Evolutionary conservation across 2,797 vertebrate species (phyloP).

Genomic region (Apodemus agrarius): DNA sequence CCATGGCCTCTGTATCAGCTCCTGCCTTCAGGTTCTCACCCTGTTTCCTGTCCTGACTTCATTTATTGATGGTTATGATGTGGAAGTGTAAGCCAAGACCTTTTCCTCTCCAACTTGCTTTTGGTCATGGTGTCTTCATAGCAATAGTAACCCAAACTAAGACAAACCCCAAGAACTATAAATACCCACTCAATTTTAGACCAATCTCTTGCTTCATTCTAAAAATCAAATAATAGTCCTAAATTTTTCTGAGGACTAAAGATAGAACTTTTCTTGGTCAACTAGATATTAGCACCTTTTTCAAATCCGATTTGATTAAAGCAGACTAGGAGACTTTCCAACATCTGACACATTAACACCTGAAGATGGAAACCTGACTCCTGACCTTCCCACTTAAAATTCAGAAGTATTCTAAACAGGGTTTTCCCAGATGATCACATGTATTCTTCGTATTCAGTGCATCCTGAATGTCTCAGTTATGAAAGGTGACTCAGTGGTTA

Average conservation of each 20-base stretch:
- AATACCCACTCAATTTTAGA: slow-evolving; percentile 31
- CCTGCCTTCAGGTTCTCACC: neutral
- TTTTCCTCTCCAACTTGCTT: neutral
- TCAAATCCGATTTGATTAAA: slow-evolving; percentile 43
- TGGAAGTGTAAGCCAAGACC: neutral
- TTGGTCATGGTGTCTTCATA: neutral
- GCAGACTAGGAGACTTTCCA: slow-evolving; percentile 8
- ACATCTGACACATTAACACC: neutral
- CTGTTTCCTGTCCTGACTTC: neutral
- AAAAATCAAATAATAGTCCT: neutral
- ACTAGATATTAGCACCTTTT: neutral
- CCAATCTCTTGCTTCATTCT: neutral
- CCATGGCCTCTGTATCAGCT: neutral
- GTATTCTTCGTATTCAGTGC: slow-evolving; percentile 1
- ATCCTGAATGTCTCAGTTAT: neutral
- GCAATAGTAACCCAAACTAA: neutral
- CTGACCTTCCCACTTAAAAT: neutral
- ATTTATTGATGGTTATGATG: neutral
- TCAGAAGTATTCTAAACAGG: slow-evolving; percentile 4
- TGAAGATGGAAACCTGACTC: neutral
- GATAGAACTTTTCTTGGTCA: neutral
- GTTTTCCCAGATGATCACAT: neutral
- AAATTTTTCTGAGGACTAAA: slow-evolving; percentile 19
- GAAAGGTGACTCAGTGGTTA: neutral
- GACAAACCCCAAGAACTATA: neutral